Base-by-base conservation (phyloP, 2,113 vertebrate species). In the Lycocorax pyrrhopterus region DNA sequence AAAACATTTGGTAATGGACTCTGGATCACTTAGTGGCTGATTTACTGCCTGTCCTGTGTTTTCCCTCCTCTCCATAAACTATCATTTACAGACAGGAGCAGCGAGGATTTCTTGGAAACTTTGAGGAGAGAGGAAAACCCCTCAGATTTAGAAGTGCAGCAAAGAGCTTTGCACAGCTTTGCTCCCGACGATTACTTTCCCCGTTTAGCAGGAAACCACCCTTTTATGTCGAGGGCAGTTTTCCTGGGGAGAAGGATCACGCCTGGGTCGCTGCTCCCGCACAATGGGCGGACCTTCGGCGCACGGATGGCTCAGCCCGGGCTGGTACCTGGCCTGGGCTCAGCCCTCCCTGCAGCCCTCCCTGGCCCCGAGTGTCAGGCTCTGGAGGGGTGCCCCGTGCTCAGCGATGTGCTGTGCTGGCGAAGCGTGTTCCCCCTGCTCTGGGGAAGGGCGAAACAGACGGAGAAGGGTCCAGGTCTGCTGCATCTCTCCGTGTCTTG, bases 1-100 rank as follows among this genome's bases (percentile, higher is more conserved):
- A 93, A 94, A 96, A 49, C 87, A 93, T 59, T 93, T 73, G 86
- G 78, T 94, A 74, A 90, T 94, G 87, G 92, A 71, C 88, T 88
- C 58, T 90, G 93, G 67, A 67, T 97, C 62, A 44, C 81, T 95
- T 88, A 78, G 86, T 19, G 53, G 69, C 84, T 95, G 91, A 93
- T 93, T 86, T 96, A 89, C 71, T 94, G 91, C 74, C 91, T 78
- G 49, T 69, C 86, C 71, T 56, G 75, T 51, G 67, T 68, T 92
- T 75, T 77, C 52, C 39, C 64, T 92, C 25, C 68, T 90, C 82
- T 87, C 58, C 47, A 37, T 92, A 81, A 93, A 77, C 73, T 80
- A 44, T 79, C 83, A 46, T 29, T 82, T 87, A 72, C 74, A 75
- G 90, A 87, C 16, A 91, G 77, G 44, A 89, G 25, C 72, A 58